phyloP scores from a whole-genome alignment of 2,113 vertebrate species.

The Formicarius rufipectus region DNA sequence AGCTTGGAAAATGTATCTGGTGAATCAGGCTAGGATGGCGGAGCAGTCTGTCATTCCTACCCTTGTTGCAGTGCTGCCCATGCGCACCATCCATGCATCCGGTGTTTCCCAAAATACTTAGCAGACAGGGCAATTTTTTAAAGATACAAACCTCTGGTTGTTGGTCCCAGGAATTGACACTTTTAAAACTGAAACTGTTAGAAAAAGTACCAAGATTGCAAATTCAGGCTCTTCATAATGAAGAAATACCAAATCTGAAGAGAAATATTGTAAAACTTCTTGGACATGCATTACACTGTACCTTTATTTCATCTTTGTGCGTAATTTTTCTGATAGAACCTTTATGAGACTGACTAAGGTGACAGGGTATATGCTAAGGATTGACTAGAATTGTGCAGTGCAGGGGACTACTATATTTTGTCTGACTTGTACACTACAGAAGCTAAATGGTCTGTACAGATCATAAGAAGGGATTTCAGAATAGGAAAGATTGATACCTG shows the following conservation, averaged over 20 bases:
- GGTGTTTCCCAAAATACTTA: neutral
- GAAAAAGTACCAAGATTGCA: neutral
- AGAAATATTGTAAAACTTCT: neutral
- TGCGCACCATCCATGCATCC: fast-evolving
- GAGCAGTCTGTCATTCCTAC: neutral
- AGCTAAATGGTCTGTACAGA: neutral
- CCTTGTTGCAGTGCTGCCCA: neutral
- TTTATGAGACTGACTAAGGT: neutral
- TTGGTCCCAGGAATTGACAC: neutral
- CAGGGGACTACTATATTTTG: neutral
- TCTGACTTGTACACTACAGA: neutral
- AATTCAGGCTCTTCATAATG: neutral
- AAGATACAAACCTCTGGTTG: neutral
- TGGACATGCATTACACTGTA: neutral
- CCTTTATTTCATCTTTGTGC: neutral
- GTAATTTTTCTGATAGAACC: neutral
- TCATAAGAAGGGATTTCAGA: neutral
- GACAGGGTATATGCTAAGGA: neutral
- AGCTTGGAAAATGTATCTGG: neutral
- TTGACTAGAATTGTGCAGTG: neutral
- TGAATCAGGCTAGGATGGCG: neutral
- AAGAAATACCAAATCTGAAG: neutral
- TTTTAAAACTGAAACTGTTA: neutral
- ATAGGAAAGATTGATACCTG: neutral
- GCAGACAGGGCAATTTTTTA: neutral